phyloP scores from a whole-genome alignment of 2,888 invertebrate genomes.

The Melinaea menophilus region DNA sequence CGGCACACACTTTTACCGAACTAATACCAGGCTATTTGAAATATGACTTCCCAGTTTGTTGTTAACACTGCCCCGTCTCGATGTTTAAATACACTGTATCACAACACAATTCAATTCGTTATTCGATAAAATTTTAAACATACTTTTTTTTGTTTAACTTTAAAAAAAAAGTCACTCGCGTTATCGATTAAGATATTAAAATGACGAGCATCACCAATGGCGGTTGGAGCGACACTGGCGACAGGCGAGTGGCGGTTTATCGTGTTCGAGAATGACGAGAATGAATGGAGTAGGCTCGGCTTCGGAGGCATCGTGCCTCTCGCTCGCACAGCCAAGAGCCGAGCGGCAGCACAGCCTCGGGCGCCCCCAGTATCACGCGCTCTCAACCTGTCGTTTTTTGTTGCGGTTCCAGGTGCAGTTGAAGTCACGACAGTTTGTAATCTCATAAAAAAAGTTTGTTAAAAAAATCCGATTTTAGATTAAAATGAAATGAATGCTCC shows the following conservation, averaged over 20 bases:
- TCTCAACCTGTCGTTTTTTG: conserved; percentile 34
- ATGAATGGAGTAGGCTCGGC: conserved; percentile 49
- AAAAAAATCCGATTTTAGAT: neutral
- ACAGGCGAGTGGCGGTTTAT: conserved; percentile 14
- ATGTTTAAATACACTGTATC: conserved; percentile 53
- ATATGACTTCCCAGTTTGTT: conserved; percentile 66
- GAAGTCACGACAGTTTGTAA: conserved; percentile 29
- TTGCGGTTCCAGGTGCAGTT: conserved; percentile 45
- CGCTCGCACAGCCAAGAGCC: conserved; percentile 40
- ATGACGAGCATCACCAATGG: conserved; percentile 50
- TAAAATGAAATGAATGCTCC: neutral
- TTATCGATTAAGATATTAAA: conserved; percentile 39
- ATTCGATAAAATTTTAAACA: conserved; percentile 48
- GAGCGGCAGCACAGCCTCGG: conserved; percentile 39
- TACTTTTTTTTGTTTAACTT: conserved; percentile 43
- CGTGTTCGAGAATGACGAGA: conserved; percentile 50
- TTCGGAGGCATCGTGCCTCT: conserved; percentile 48
- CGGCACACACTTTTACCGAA: conserved; percentile 73
- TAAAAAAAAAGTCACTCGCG: conserved; percentile 47
- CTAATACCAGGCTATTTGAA: conserved; percentile 68
- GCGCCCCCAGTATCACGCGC: conserved; percentile 50
- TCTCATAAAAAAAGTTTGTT: too few relatives aligned
- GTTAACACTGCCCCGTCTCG: conserved; percentile 59
- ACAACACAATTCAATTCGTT: conserved; percentile 61
- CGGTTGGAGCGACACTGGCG: conserved; percentile 66